A percentile compares a stretch with the other conserved stretches of the same genome.
These are phyloP conservation scores for Peromyscus nudipes DNA, from an alignment of 2,797 vertebrate genomes.

Conservation along the genomic window DNA sequence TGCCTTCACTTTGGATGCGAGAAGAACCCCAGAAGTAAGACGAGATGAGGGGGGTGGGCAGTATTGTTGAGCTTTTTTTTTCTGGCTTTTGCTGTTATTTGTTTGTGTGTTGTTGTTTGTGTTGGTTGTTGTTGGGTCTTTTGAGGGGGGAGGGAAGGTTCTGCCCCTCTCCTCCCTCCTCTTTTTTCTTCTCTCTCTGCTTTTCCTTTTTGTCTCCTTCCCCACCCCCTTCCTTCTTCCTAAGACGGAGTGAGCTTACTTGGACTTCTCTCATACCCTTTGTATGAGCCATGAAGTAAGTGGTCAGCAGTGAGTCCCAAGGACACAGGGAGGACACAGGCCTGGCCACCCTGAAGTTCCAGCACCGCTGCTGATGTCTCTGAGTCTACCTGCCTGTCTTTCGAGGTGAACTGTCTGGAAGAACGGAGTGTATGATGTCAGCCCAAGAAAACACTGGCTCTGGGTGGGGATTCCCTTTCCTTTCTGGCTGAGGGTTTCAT, in stretches of 20 bases:
- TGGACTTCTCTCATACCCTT: background rate
- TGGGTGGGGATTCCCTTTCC: slow-evolving; percentile 72
- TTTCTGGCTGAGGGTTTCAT: slow-evolving; percentile 65
- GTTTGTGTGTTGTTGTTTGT: background rate
- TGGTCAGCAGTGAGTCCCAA: background rate
- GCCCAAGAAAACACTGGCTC: slow-evolving; percentile 84
- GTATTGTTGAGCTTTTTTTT: slow-evolving; percentile 46
- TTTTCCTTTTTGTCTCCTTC: background rate
- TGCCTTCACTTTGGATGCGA: background rate
- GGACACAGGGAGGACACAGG: background rate
- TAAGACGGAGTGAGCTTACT: background rate
- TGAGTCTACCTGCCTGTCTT: background rate
- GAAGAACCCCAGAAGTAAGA: slow-evolving; percentile 81
- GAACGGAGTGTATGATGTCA: slow-evolving; percentile 65
- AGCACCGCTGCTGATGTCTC: background rate
- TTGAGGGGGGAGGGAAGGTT: background rate
- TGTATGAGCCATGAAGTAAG: background rate
- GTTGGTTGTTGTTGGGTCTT: background rate
- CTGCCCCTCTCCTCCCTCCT: background rate
- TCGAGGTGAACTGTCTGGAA: slow-evolving; percentile 75
- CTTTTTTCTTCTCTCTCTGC: background rate
- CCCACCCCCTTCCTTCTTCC: no score
- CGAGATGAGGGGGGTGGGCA: slow-evolving; percentile 50
- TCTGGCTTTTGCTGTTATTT: slow-evolving; percentile 21
- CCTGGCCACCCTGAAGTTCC: background rate